Conservation (phyloP, 2,797 vertebrate species). For the Masticophis lateralis region DNA sequence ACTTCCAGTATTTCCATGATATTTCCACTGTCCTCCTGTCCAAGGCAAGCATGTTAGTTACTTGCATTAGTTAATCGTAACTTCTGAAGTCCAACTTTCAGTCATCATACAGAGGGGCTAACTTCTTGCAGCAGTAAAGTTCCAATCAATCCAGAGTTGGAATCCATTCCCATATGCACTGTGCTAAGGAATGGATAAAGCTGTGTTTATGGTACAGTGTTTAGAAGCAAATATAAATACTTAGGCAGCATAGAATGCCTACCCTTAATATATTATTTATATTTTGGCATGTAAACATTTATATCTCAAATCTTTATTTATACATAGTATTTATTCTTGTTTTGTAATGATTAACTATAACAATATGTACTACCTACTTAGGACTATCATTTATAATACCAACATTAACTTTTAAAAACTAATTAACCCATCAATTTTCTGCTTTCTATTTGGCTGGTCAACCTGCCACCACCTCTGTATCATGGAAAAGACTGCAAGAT, state of each 20-base stretch:
- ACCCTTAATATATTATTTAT: not conserved
- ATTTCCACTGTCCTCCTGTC: constrained; percentile 54
- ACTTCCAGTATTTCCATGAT: constrained; percentile 60
- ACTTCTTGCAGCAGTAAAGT: not conserved
- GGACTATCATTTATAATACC: not conserved
- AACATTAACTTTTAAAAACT: not conserved
- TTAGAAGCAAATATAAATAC: not conserved
- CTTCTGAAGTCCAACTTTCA: constrained; percentile 8
- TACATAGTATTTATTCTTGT: not conserved
- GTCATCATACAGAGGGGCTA: not conserved
- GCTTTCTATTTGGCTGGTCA: not conserved
- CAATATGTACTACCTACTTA: not conserved
- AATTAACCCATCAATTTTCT: not conserved
- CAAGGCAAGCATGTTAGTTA: constrained; percentile 30
- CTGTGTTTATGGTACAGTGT: not conserved
- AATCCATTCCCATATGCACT: not conserved
- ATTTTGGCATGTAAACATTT: not conserved
- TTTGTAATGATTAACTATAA: not conserved
- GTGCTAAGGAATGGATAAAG: not conserved
- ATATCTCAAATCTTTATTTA: not conserved
- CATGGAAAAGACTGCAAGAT: not conserved
- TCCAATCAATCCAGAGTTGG: not conserved
- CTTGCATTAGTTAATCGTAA: not conserved
- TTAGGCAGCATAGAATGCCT: not conserved
- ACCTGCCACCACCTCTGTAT: not conserved